Conservation (phyloP, 2,113 vertebrate species). For the Dromas ardeola region DNA sequence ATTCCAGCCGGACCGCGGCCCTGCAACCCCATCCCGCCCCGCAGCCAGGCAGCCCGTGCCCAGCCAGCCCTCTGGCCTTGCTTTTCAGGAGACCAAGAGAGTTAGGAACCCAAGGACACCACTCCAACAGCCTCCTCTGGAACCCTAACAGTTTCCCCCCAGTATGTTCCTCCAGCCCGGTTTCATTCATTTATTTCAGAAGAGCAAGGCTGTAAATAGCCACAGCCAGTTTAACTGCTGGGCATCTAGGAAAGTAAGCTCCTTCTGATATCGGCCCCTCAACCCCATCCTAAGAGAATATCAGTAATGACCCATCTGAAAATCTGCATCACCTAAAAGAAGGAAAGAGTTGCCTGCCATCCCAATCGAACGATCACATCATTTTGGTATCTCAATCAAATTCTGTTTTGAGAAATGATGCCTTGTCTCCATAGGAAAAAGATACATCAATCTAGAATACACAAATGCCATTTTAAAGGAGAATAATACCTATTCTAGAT, state of each 20-base stretch:
- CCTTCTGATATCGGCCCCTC: not conserved
- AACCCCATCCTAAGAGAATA: not conserved
- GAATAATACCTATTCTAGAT: constrained; percentile 2
- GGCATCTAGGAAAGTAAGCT: not conserved
- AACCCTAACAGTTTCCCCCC: not conserved
- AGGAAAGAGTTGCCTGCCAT: not conserved
- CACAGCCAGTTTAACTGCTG: not conserved
- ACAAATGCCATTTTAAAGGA: constrained; percentile 16
- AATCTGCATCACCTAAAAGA: not conserved
- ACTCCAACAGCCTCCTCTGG: not conserved
- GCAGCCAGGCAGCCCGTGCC: not conserved
- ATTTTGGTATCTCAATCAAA: not conserved
- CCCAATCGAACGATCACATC: not conserved
- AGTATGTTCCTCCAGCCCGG: fast-evolving
- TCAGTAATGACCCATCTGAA: not conserved
- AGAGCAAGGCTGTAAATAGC: not conserved
- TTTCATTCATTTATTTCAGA: not conserved
- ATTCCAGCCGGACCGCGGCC: not conserved
- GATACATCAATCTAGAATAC: constrained; percentile 26
- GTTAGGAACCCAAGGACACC: not conserved
- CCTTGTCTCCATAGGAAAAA: not conserved
- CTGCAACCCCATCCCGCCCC: not conserved
- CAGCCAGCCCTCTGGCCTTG: not conserved
- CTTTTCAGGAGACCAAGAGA: not conserved
- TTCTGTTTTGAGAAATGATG: not conserved